A percentile compares a stretch with the other conserved stretches of the same genome.
Evolutionary conservation across 1,140 invertebrate species (phyloP).

Genomic region (Polypedilum vanderplanki): DNA sequence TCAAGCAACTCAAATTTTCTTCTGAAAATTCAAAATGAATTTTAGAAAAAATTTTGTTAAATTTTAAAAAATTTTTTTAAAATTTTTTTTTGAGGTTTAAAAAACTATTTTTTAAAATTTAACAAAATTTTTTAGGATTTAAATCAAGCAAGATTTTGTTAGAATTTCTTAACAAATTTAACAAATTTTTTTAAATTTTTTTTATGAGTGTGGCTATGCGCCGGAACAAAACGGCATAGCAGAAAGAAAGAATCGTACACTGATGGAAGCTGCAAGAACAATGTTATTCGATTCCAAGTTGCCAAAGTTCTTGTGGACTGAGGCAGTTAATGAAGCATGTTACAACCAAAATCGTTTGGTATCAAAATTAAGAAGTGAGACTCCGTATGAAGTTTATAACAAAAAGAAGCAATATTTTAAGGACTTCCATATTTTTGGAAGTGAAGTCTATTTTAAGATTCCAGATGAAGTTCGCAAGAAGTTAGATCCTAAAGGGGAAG

Average conservation of each 20-base stretch:
- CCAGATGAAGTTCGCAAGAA: slow-evolving; percentile 28
- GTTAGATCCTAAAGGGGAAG: slow-evolving; percentile 29
- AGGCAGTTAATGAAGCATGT: slow-evolving; percentile 42
- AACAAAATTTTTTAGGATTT: no score
- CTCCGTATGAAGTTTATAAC: not conserved
- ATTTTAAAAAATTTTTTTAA: no score
- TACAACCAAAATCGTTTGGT: slow-evolving; percentile 30
- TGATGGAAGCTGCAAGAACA: slow-evolving; percentile 38
- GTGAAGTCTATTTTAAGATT: slow-evolving; percentile 29
- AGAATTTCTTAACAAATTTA: no score
- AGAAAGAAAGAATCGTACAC: slow-evolving; percentile 39
- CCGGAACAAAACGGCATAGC: slow-evolving; percentile 44
- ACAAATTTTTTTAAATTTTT: no score
- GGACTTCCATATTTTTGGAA: slow-evolving; percentile 33
- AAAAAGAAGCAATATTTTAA: not conserved
- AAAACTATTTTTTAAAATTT: no score
- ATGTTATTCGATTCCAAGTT: slow-evolving; percentile 35
- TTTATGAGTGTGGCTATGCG: no score
- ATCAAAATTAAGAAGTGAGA: not conserved
- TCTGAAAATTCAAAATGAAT: no score
- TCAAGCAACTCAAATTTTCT: no score
- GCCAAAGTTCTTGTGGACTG: slow-evolving; percentile 43
- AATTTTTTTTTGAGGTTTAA: no score
- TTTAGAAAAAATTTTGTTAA: no score
- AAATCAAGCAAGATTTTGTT: no score